Base-by-base conservation (phyloP, 2,113 vertebrate species). In the Columba livia region DNA sequence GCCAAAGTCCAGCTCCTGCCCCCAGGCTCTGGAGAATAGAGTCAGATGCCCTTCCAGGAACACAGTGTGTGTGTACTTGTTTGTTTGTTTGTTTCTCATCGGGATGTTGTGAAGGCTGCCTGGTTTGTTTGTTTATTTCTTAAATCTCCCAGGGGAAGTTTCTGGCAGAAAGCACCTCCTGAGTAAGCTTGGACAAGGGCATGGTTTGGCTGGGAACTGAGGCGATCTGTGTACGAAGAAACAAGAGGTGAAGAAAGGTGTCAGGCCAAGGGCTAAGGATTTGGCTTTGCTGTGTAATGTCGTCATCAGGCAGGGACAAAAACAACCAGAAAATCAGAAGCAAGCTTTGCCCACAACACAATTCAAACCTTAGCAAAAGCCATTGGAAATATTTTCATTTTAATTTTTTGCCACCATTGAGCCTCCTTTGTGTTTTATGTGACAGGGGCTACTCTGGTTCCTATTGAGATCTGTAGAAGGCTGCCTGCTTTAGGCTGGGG, bases 71-170 rank as follows among this genome's bases (percentile, higher is more conserved):
- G 8, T 29, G 14, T 71, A 69, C 5, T 50, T 94, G 44, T 48
- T 90, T 91, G 62, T 57, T 85, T 93, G 82, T 89, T 95, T 95
- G 71, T 91, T 91, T 94, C 81, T 88, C 36, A 85, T 74, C 2
- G 11, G 56, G 64, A 88, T 91, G 85, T 85, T 90, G 88, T 83
- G 88, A 96, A 83, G 93, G 84, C 50, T 89, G 69, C 91, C 89
- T 74, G 51, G 64, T 88, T 91, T 79, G 88, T 96, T 96, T 96
- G 67, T 97, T 97, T 97, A 48, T 90, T 95, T 96, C 92, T 88
- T 88, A 86, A 88, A 90, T 95, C 79, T 95, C 93, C 90, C 79
- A 67, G 83, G 86, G 88, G 90, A 92, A 69, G 48, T 92, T 96
- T 91, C 85, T 96, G 96, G 96, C 92, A 96, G 92, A 94, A 92